Conservation (phyloP, 1,140 invertebrate genomes). For the Pseudomyrmex cubaensis region DNA sequence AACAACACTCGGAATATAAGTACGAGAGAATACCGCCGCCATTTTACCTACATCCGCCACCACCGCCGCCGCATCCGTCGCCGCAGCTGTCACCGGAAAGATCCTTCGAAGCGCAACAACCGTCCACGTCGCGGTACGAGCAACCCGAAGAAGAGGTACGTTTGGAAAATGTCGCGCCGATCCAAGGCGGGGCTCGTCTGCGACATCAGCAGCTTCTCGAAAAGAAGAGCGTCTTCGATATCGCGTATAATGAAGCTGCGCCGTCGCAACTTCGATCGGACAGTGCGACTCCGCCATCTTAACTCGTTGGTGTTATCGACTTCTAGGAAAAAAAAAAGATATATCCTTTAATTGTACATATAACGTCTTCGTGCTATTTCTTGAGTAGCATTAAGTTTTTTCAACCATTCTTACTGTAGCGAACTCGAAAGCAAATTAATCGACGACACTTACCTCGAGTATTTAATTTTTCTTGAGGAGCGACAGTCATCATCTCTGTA, state of each 20-base stretch:
- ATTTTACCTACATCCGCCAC: constrained; percentile 88
- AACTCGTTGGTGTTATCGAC: constrained; percentile 36
- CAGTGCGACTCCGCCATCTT: constrained; percentile 84
- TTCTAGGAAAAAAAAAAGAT: not conserved
- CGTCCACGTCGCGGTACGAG: constrained; percentile 54
- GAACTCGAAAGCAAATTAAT: not conserved
- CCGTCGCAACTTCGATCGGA: constrained; percentile 87
- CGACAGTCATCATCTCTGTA: not conserved
- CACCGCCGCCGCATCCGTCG: constrained; percentile 88
- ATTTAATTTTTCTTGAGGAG: not conserved
- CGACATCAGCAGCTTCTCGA: constrained; percentile 90
- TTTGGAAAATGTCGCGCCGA: constrained; percentile 90
- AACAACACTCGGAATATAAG: constrained; percentile 91
- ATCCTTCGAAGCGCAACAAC: constrained; percentile 74
- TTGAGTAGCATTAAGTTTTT: not conserved
- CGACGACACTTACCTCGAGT: not conserved
- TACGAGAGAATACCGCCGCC: constrained; percentile 88
- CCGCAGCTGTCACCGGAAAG: constrained; percentile 83
- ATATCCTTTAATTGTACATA: not conserved
- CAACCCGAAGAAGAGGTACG: constrained; percentile 90
- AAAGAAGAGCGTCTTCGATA: constrained; percentile 97
- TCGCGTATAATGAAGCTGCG: constrained; percentile 95
- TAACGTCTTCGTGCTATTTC: too few species aligned
- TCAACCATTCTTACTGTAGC: not conserved
- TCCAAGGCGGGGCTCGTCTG: constrained; percentile 84